Evolutionary conservation across 2,888 invertebrate genomes (phyloP), one percentile per base, ranked within the genome.

Genomic region (Andricus curvator): DNA sequence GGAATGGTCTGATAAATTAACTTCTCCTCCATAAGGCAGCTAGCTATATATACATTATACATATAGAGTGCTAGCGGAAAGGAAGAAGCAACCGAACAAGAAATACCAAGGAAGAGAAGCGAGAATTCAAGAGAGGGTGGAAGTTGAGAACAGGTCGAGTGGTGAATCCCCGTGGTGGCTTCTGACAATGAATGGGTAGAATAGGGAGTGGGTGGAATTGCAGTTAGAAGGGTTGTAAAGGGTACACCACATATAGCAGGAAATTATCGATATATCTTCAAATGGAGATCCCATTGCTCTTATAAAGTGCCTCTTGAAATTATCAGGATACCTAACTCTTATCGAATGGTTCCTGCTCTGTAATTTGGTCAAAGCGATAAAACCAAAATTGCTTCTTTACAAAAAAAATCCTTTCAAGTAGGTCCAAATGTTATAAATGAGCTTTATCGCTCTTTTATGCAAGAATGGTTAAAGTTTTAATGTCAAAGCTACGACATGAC

Each of bases 31-130:
- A 22, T 66, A 22, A 9, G 6, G 60, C 22, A 37, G n/a, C 29
- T 82, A 29, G n/a, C 29, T 82, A 29, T 66, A 62, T 56, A 51
- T 67, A 25, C 77, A 64, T 48, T 33, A 48, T 66, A 22, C 11
- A 56, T 56, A 56, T 22, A 81, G 84, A 4, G 83, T 81, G 22
- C 91, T 87, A 8, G 92, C 90, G 88, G 92, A 93, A 91, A 92
- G 93, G 90, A 92, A 92, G 86, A 91, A 88, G 74, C 90, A 93
- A 66, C 86, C 93, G 82, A 91, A 93, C 76, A 93, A 93, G 68
- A 68, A 68, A 48, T 68, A 48, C 25, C 51, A 29, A 48, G 25
- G 25, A 70, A 70, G 70, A 56, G 83, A 85, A 93, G 84, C 93
- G 93, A 85, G 93, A 93, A 85, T 92, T 93, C 86, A 93, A 93